Conservation (phyloP, 2,888 invertebrate species). For the Eupithecia subfuscata region DNA sequence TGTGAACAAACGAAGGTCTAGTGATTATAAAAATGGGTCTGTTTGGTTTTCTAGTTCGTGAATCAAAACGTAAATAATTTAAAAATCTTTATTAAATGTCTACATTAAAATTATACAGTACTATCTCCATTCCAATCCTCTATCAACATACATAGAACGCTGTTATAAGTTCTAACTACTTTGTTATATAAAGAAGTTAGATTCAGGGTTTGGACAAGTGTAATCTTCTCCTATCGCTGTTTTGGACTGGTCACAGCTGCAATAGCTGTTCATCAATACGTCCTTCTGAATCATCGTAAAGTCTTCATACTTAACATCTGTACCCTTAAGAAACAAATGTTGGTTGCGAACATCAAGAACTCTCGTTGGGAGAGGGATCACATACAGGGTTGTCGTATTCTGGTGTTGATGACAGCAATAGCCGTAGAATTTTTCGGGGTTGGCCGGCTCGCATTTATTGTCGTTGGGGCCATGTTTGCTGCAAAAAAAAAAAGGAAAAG, state of each 20-base stretch:
- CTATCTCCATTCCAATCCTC: neutral
- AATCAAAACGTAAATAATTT: neutral
- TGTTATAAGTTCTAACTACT: too few species aligned
- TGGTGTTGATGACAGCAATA: slow-evolving; percentile 1
- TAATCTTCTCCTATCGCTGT: neutral
- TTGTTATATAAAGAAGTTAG: neutral
- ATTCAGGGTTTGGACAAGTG: neutral
- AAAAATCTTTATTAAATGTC: neutral
- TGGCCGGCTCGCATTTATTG: neutral
- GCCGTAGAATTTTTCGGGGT: neutral
- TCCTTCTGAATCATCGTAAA: neutral
- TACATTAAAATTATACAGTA: neutral
- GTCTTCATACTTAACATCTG: neutral
- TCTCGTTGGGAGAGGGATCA: neutral
- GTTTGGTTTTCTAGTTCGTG: neutral
- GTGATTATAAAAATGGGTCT: neutral
- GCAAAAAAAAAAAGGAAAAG: neutral
- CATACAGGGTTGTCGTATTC: neutral
- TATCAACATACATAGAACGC: neutral
- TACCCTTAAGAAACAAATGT: neutral
- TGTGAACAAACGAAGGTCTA: too few species aligned
- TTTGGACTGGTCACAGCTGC: neutral
- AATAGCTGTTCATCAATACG: neutral
- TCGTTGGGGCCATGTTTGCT: neutral
- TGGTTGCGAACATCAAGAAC: neutral